A percentile compares a stretch with the other conserved stretches of the same genome.
These are phyloP conservation scores for Leuciscus waleckii DNA, from an alignment of 2,797 vertebrate species.

Conservation along the genomic window DNA sequence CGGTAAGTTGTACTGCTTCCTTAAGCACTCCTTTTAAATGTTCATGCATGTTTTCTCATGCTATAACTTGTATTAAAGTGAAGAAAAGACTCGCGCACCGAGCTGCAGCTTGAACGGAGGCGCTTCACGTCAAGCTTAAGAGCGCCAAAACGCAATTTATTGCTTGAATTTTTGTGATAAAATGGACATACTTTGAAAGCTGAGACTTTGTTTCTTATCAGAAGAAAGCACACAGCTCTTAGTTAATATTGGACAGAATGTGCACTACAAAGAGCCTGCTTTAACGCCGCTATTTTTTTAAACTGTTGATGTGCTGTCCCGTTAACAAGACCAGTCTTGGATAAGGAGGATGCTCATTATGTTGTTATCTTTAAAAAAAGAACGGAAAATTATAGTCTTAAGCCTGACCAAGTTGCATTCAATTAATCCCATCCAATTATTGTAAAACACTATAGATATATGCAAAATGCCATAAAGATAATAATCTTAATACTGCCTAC, in stretches of 20 bases:
- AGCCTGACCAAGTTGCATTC: not conserved
- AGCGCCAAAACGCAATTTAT: not conserved
- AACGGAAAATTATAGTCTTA: not conserved
- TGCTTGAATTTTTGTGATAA: not conserved
- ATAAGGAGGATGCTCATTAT: not conserved
- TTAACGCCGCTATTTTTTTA: not conserved
- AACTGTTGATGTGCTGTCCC: not conserved
- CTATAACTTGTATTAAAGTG: not conserved
- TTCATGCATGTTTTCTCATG: not conserved
- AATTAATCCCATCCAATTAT: constrained; percentile 27
- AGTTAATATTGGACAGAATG: not conserved
- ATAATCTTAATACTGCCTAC: constrained; percentile 36
- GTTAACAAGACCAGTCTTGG: not conserved
- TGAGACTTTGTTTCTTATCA: not conserved
- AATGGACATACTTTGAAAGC: not conserved
- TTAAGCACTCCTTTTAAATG: not conserved
- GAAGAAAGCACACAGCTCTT: not conserved
- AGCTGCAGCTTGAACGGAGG: not conserved
- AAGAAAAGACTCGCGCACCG: not conserved
- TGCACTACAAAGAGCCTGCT: not conserved
- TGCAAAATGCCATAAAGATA: constrained; percentile 35
- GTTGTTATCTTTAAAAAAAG: not conserved
- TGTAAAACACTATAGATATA: constrained; percentile 25
- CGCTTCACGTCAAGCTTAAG: not conserved
- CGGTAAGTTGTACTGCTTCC: too few relatives aligned